Percentiles rank a stretch among this genome's conserved stretches.
Conservation (phyloP, 1,140 invertebrate species). For the Akabosia matsudoensis region DNA sequence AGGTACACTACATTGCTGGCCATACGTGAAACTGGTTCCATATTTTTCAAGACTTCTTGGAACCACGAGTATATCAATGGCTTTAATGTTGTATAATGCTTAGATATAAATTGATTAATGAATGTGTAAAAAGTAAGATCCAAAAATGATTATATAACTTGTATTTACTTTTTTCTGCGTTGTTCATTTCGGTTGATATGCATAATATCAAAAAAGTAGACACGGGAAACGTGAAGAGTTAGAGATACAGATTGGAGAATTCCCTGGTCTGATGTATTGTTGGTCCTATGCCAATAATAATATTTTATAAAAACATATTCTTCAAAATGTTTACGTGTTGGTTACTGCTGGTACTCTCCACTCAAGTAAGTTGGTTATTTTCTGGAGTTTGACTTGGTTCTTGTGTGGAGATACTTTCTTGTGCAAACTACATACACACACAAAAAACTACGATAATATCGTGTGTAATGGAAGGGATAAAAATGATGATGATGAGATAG, state of each 20-base stretch:
- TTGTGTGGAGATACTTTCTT: background rate
- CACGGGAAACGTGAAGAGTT: background rate
- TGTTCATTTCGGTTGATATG: background rate
- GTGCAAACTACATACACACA: background rate
- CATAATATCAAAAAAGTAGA: background rate
- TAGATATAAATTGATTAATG: background rate
- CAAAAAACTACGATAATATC: background rate
- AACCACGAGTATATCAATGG: too few relatives aligned
- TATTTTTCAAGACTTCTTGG: too few relatives aligned
- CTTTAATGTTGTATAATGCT: too few relatives aligned
- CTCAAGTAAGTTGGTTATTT: too few relatives aligned
- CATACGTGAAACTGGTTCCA: too few relatives aligned
- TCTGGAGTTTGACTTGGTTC: background rate
- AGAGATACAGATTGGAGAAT: background rate
- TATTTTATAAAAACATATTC: slow-evolving; percentile 17
- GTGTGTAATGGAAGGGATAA: background rate
- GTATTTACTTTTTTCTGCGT: background rate
- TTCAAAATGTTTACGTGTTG: background rate
- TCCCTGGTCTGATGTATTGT: slow-evolving; percentile 10
- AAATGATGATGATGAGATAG: background rate
- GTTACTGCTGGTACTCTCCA: too few relatives aligned
- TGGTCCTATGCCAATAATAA: slow-evolving; percentile 21
- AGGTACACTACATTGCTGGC: too few relatives aligned
- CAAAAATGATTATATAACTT: background rate
- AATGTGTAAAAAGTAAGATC: background rate